Base-by-base conservation (phyloP, 2,888 invertebrate species). In the Cotesia congregata region DNA sequence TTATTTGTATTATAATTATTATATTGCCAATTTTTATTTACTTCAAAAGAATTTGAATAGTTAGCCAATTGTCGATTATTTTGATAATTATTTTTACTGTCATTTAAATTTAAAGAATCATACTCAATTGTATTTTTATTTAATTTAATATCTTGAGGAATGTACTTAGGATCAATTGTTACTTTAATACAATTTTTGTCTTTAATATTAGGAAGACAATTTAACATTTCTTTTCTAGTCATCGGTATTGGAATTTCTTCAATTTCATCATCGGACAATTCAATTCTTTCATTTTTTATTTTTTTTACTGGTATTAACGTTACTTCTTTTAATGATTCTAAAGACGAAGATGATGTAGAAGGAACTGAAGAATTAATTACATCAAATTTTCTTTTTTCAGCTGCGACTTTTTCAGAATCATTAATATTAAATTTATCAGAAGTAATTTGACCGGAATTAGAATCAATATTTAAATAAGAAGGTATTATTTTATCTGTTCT, bases 211-310 rank as follows among this genome's bases (percentile, higher is more conserved):
- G 89, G 89, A 65, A 89, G 77, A n/a, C 84, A 81, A 78, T 88
- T 86, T 20, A 89, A 80, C 77, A 89, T 84, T 68, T 89, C 88
- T 84, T 85, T 85, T 74, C 86, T 82, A 3, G 88, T 83, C 83
- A 87, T 80, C 3, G 83, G 83, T 3, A 79, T 80, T 1, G 85
- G 86, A 39, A 87, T 83, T 79, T 87, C 87, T 78, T 89, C 86
- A 68, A 88, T 83, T 65, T 89, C 89, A 61, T 89, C 89, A 50
- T 89, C 89, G 0, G 89, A 89, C 38, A 89, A 81, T 77, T 89
- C 88, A 62, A 89, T 89, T 1, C 85, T 84, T 82, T 87, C 85
- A 7, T 84, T 83, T 62, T 82, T 84, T 0, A 79, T 77, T 75
- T 82, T 85, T 72, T 86, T 85, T n/a, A n/a, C 39, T 17, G 77